phyloP scores from a whole-genome alignment of 2,113 vertebrate genomes.

The Etheostoma cragini region DNA sequence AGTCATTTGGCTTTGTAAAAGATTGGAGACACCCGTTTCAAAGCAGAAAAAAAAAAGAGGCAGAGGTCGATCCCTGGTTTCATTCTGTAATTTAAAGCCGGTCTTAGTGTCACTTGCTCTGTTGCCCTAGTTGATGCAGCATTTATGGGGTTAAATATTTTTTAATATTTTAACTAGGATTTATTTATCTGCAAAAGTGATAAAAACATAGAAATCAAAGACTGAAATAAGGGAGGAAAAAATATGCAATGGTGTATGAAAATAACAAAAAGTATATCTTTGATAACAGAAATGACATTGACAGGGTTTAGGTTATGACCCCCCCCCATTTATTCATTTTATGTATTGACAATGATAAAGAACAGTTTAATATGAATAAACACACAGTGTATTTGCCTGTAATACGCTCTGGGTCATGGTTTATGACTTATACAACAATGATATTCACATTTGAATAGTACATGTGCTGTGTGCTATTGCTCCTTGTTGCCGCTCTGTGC shows the following conservation, averaged over 20 bases:
- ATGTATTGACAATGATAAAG: background rate
- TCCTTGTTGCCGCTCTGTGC: conserved; percentile 43
- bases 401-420: conserved; percentile 31
- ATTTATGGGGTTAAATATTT: conserved; percentile 1
- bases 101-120: conserved; percentile 17
- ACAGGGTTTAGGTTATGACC: background rate
- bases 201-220: background rate
- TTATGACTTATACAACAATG: conserved; percentile 58
- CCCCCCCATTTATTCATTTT: background rate
- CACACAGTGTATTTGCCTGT: background rate
- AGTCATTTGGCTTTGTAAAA: conserved; percentile 73
- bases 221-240: background rate
- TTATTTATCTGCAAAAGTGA: background rate
- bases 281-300: background rate
- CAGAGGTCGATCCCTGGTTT: conserved; percentile 55
- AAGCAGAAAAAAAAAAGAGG: conserved; percentile 44
- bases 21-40: conserved; percentile 63
- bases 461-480: conserved; percentile 54
- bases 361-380: background rate
- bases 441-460: conserved; percentile 49
- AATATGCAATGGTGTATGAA: background rate
- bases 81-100: conserved; percentile 45
- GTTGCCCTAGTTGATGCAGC: conserved; percentile 1
- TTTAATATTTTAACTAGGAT: background rate
- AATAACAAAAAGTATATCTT: background rate